Base-by-base conservation (phyloP, 2,888 invertebrate genomes). In the Antheraea yamamai region DNA sequence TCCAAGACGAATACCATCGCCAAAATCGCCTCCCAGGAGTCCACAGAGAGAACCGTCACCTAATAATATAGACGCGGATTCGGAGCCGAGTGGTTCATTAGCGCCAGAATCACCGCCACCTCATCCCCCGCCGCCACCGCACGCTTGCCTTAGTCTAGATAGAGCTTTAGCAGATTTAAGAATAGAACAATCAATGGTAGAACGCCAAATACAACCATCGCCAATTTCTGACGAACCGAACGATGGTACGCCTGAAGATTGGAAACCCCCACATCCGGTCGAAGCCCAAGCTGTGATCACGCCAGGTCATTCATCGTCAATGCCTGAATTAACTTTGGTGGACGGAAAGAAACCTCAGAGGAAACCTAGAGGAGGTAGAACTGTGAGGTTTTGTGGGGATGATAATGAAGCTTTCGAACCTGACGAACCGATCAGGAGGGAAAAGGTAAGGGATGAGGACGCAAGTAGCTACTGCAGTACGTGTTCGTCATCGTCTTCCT, bases 401-500 rank as follows among this genome's bases (percentile, higher is more conserved):
- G 94, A 94, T 77, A 94, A 94, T 78, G 92, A 89, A 78, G 94
- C 94, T 0, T 94, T 94, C 77, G 94, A 94, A 77, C 94, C 94
- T 0, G 95, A 94, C 78, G 93, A 93, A 76, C 92, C 89, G 14
- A 81, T 82, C 47, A 87, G 92, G 77, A 86, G 88, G 78, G 90
- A 90, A 77, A 89, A 86, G 79, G 85, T 83, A 14, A 78, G 92
- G 73, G 96, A 96, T 72, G 97, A 97, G 10, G 97, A 97, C 84
- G 96, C 96, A 16, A 97, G 96, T 81, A 97, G 98, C 87, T 94
- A 97, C 88, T 97, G 97, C 85, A 98, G 98, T 89, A 98, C 98
- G 66, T 98, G 98, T 20, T 98, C 98, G 80, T 98, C 98, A 0
- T 97, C 98, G 47, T 98, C 98, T 23, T 98, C 98, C 74, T 98